A percentile compares a stretch with the other conserved stretches of the same genome.
phyloP scores from a whole-genome alignment of 2,113 vertebrate species.

The Camelus bactrianus region DNA sequence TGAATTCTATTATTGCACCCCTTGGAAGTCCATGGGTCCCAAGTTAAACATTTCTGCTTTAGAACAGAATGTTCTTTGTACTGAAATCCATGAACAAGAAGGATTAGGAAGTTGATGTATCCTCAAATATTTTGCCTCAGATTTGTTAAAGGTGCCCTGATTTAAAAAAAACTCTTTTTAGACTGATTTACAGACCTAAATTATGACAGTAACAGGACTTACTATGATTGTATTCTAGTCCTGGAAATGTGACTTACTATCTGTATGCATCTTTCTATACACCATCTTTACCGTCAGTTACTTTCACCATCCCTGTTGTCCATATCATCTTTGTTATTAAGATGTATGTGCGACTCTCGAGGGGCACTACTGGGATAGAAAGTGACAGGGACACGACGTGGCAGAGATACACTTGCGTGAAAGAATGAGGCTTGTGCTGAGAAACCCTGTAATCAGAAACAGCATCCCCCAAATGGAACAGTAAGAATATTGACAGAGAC shows the following conservation, averaged over 20 bases:
- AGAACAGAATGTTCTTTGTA: not conserved
- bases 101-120: not conserved
- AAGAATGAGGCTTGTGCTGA: not conserved
- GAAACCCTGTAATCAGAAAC: not conserved
- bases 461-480: not conserved
- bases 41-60: not conserved
- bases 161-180: not conserved
- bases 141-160: not conserved
- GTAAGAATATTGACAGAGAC: not conserved
- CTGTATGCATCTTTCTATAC: not conserved
- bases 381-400: not conserved
- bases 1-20: not conserved
- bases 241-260: not conserved
- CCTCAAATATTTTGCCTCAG: not conserved
- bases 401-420: not conserved
- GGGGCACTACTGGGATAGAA: not conserved
- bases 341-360: not conserved
- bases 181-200: not conserved
- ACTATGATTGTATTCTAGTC: not conserved
- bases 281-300: not conserved
- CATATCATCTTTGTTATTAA: no score
- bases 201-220: not conserved
- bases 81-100: not conserved
- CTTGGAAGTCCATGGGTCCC: not conserved
- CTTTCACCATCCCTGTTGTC: not conserved